Base-by-base conservation (phyloP, 2,888 invertebrate genomes). In the Cylloceria caligata region DNA sequence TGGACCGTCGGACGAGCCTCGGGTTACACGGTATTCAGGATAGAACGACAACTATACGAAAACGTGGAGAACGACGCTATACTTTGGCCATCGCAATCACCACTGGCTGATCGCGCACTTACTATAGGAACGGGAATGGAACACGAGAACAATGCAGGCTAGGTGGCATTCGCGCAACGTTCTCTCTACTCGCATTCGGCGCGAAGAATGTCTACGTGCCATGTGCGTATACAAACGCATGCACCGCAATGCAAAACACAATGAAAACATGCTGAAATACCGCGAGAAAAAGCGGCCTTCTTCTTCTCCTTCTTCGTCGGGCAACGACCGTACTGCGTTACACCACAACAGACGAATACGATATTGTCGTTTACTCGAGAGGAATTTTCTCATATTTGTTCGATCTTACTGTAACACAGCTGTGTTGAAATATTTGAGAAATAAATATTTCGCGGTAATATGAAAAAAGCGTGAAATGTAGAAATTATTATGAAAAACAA, bases 251-350 rank as follows among this genome's bases (percentile, higher is more conserved):
- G n/a, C 55, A 30, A n/a, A 57, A 36, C 49, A 68, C 62, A 64
- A 64, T 34, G 52, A 64, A 73, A 62, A 24, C 34, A 62, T 67
- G 27, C 16, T 52, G 68, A 68, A 52, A 68, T 68, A 68, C 52
- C 52, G 45, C 49, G 55, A 57, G 55, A 30, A 68, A 36, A 36
- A 68, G 21, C 30, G 27, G 21, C 34, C 13, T 67, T 30, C 49
- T 67, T 30, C 67, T 11, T 13, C 13, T 47, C 42, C 19, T 13
- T 11, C 16, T 45, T 21, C 24, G n/a, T 2, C 30, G 21, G 21
- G 16, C 16, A 6, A 47, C 45, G 1, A 47, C 4, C 16, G 45
- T 4, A 45, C 16, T n/a, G 45, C n/a, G 16, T 47, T 47, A 47
- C 45, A 3, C 21, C 7, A 21, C 39, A 4, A 3, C 45, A 49